Evolutionary conservation across 2,888 invertebrate species (phyloP).

Genomic region (Microctonus hyperodae): DNA sequence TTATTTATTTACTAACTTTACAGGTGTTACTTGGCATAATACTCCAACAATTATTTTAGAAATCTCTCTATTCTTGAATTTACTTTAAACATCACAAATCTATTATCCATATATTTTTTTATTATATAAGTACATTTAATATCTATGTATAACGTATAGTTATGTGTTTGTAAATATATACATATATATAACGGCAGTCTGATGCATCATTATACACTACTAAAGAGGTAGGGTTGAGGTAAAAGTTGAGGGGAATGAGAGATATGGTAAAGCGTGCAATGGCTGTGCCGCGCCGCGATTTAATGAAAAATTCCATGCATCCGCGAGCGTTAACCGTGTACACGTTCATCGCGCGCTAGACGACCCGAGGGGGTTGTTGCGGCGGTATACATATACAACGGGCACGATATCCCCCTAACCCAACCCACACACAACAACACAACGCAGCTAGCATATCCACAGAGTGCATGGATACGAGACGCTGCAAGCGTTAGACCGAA

Average conservation of each 20-base stretch:
- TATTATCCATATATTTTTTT: too few species aligned
- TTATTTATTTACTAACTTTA: background rate
- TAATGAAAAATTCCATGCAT: slow-evolving; percentile 37
- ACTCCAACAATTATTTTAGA: too few species aligned
- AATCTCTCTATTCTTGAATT: background rate
- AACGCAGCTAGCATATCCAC: background rate
- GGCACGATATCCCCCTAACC: background rate
- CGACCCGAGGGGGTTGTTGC: slow-evolving; percentile 32
- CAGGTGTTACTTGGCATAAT: background rate
- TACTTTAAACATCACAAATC: too few species aligned
- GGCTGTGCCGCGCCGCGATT: slow-evolving; percentile 30
- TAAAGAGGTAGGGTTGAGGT: background rate
- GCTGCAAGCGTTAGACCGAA: slow-evolving; percentile 31
- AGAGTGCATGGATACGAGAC: slow-evolving; percentile 10
- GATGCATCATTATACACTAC: slow-evolving; percentile 22
- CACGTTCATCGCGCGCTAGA: slow-evolving; percentile 29
- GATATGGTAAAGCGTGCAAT: slow-evolving; percentile 30
- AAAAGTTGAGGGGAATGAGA: slow-evolving; percentile 5
- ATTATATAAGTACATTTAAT: background rate
- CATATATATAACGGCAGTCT: slow-evolving; percentile 4
- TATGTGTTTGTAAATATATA: background rate
- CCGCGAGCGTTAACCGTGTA: slow-evolving; percentile 34
- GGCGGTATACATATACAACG: too few species aligned
- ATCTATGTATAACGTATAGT: too few species aligned
- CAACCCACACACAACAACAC: slow-evolving; percentile 4